Conservation (phyloP, 2,113 vertebrate genomes). For the Stigmatopora nigra region DNA sequence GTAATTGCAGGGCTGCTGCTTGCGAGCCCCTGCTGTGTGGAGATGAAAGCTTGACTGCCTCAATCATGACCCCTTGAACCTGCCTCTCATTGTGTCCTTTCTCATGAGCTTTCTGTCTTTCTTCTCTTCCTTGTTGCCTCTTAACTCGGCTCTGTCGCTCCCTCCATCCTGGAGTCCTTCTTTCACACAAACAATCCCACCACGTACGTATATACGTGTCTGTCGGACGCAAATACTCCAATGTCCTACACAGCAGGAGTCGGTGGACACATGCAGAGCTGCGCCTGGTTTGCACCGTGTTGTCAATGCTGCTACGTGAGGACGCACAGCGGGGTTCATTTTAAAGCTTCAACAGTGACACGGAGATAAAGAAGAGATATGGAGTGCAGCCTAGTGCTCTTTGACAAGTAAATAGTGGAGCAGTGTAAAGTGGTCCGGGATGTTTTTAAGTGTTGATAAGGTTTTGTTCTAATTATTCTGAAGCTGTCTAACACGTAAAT, state of each 20-base stretch:
- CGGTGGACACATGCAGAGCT: slow-evolving; percentile 29
- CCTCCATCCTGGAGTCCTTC: background rate
- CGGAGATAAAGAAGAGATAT: slow-evolving; percentile 47
- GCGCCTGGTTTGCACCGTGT: slow-evolving; percentile 26
- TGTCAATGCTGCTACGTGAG: slow-evolving; percentile 51
- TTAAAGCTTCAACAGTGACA: slow-evolving; percentile 58
- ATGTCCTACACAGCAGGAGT: slow-evolving; percentile 41
- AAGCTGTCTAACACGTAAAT: background rate
- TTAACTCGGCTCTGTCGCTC: slow-evolving; percentile 2
- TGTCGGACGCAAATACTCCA: slow-evolving; percentile 42
- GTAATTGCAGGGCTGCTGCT: slow-evolving; percentile 60
- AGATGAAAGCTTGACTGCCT: slow-evolving; percentile 55
- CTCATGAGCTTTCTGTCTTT: slow-evolving; percentile 17
- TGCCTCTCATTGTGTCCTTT: slow-evolving; percentile 37
- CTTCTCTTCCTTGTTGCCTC: slow-evolving; percentile 22
- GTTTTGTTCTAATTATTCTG: background rate
- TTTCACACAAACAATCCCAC: slow-evolving; percentile 15
- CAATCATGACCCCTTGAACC: slow-evolving; percentile 53
- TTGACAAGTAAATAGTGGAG: slow-evolving; percentile 2
- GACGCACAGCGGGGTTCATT: slow-evolving; percentile 52
- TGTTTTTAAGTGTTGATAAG: background rate
- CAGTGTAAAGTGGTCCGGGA: slow-evolving; percentile 3
- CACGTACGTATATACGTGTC: slow-evolving; percentile 17
- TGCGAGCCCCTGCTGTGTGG: slow-evolving; percentile 42
- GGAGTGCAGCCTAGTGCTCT: slow-evolving; percentile 22